Conservation (phyloP, 2,888 invertebrate genomes). For the Dryobota labecula region DNA sequence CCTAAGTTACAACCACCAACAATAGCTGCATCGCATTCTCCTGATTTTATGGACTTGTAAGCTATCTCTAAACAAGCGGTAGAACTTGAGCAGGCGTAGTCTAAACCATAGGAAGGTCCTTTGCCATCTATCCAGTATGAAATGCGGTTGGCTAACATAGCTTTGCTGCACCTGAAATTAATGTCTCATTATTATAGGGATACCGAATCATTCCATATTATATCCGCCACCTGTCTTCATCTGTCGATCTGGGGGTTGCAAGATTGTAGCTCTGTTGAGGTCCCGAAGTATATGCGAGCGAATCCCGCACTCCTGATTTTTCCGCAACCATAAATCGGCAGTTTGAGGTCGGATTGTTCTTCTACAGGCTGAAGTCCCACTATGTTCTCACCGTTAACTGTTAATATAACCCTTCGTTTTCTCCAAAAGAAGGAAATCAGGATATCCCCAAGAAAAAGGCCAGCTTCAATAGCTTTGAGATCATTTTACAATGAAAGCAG, state of each 20-base stretch:
- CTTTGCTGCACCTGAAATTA: conserved; percentile 71
- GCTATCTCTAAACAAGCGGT: conserved; percentile 77
- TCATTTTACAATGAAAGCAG: not conserved
- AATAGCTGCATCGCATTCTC: conserved; percentile 88
- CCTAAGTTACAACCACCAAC: conserved; percentile 91
- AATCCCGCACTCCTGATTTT: not conserved
- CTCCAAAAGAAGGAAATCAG: not conserved
- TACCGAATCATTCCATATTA: not conserved
- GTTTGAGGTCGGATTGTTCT: not conserved
- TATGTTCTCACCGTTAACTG: not conserved
- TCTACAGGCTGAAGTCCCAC: not conserved
- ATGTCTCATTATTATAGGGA: not conserved
- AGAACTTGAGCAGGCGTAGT: conserved; percentile 75
- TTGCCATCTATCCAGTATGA: conserved; percentile 81
- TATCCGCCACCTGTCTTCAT: not conserved
- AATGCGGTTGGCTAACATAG: conserved; percentile 81
- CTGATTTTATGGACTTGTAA: conserved; percentile 72
- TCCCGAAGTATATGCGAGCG: not conserved
- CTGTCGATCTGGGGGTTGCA: not conserved
- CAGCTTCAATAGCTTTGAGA: not conserved
- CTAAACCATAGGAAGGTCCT: conserved; percentile 79
- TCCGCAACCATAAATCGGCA: not conserved
- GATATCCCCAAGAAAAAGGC: not conserved
- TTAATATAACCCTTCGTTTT: not conserved
- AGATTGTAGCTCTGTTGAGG: not conserved